These are phyloP conservation scores for Acronicta psi DNA, from an alignment of 2,888 invertebrate species.

Conservation along the genomic window DNA sequence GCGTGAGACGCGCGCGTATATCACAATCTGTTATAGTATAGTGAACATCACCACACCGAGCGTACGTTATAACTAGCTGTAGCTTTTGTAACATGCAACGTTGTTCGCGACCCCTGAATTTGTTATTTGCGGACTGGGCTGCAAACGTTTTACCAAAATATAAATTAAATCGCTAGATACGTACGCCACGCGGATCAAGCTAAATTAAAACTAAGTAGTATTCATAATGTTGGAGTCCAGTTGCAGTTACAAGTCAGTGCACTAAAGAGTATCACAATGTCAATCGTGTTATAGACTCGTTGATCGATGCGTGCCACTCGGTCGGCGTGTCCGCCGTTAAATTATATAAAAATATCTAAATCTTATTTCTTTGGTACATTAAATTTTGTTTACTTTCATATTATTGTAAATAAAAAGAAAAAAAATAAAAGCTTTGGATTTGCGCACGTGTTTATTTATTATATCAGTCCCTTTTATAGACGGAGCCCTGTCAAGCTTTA, in stretches of 20 bases:
- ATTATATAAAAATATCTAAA: constrained; percentile 75
- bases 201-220: background rate
- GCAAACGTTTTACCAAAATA: background rate
- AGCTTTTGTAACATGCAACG: constrained; percentile 81
- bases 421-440: constrained; percentile 88
- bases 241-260: constrained; percentile 31
- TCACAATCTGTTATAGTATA: constrained; percentile 65
- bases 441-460: constrained; percentile 68
- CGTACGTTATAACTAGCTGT: constrained; percentile 68
- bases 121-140: constrained; percentile 24
- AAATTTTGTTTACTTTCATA: constrained; percentile 89
- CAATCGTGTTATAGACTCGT: constrained; percentile 51
- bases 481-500: no score
- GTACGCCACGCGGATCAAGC: constrained; percentile 44
- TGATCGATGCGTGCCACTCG: constrained; percentile 57
- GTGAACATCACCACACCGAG: constrained; percentile 56
- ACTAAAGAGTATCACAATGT: constrained; percentile 53
- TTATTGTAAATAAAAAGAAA: constrained; percentile 86
- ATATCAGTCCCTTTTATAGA: background rate
- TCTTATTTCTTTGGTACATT: constrained; percentile 84
- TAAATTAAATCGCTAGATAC: constrained; percentile 13
- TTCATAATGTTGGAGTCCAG: constrained; percentile 1
- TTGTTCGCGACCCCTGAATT: constrained; percentile 48
- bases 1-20: constrained; percentile 68
- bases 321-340: constrained; percentile 59